Percentiles rank a stretch among this genome's conserved stretches.
Conservation (phyloP, 2,113 vertebrate species). For the Hydropotes inermis region DNA sequence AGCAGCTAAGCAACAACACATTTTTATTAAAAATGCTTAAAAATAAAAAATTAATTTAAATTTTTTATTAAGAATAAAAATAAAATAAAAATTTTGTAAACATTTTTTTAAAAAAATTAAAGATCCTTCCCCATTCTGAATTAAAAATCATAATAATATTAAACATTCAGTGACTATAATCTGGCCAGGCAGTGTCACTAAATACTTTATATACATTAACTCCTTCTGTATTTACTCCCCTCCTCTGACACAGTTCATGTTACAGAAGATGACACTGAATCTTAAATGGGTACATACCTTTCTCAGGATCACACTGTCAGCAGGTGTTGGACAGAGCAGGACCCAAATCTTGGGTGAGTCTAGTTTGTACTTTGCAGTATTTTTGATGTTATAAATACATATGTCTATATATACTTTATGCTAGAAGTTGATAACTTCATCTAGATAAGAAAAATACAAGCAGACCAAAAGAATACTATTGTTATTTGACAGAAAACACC, state of each 20-base stretch:
- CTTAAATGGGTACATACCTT: background rate
- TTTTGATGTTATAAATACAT: background rate
- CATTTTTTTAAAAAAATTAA: background rate
- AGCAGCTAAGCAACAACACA: background rate
- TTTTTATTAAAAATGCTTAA: background rate
- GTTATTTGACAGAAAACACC: background rate
- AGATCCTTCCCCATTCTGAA: background rate
- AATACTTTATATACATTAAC: background rate
- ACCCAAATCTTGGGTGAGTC: background rate
- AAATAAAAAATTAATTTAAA: background rate
- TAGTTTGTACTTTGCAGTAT: background rate
- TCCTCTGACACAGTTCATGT: background rate
- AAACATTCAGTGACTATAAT: background rate
- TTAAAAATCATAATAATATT: background rate
- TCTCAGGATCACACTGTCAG: background rate
- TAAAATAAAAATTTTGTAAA: background rate
- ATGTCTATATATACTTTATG: background rate
- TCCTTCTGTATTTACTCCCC: background rate
- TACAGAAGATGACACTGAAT: background rate
- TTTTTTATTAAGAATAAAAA: background rate
- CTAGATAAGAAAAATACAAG: background rate
- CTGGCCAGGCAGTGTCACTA: background rate
- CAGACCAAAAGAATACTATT: background rate
- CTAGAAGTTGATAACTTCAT: background rate
- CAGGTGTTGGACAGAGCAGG: background rate